Evolutionary conservation across 2,113 vertebrate genomes (phyloP), one percentile per base, ranked within the genome.

Genomic region (Seriola rivoliana): DNA sequence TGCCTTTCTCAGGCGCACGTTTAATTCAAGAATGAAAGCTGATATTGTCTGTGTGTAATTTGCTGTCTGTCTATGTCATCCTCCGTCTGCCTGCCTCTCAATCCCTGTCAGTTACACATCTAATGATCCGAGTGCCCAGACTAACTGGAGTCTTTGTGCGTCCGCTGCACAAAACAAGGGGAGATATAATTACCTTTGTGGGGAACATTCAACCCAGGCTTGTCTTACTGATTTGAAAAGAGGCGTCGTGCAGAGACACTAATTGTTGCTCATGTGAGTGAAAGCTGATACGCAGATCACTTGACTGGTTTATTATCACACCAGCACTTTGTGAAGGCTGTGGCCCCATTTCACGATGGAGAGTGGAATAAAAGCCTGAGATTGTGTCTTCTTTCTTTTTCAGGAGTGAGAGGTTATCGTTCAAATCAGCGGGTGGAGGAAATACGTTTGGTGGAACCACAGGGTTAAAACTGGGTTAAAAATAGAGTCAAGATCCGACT

Each of bases 81-180:
- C 40, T 74, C 42, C 58, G 46, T 50, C 58, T 29, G 63, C 70
- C 70, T 55, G 13, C 68, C 78, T 71, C 85, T 81, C 78, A 21
- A 1, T 72, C 50, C 50, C 79, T 79, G 87, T 89, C 81, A 88
- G 76, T 63, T 40, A 16, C 84, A 55, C 65, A 13, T 79, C 89
- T 78, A 3, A 84, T 63, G 52, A 68, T 52, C 4, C 4, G 4
- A 81, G 81, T 55, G 84, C 71, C 46, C 71, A 85, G 91, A 90
- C 91, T 78, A 88, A 80, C 89, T 92, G 89, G 87, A 91, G 86
- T 87, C 88, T 87, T 83, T 86, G 86, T 86, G 80, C 32, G 81
- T 81, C 63, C 21, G 23, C 78, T 21, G 67, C 8, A 50, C 82
- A 65, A 88, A 88, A 89, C 80, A 82, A 85, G 64, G 19, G 11